A percentile compares a stretch with the other conserved stretches of the same genome.
These are phyloP conservation scores for Rhinogobius similis DNA, from an alignment of 2,113 vertebrate genomes.

Conservation along the genomic window DNA sequence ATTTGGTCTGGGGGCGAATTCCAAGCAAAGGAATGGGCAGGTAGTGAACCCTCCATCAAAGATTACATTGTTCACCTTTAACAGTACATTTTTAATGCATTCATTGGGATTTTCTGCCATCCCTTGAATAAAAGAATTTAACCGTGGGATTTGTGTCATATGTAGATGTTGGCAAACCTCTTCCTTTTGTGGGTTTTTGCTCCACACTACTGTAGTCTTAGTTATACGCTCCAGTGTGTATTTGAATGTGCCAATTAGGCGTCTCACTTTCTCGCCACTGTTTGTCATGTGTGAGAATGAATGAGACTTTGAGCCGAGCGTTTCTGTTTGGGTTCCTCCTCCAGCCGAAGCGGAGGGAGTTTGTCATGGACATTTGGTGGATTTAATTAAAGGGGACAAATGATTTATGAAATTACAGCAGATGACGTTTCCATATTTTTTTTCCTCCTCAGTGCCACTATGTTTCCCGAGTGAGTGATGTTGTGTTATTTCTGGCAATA, in stretches of 20 bases:
- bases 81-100: too few relatives aligned
- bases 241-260: slow-evolving; percentile 7
- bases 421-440: slow-evolving; percentile 26
- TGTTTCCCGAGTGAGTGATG: slow-evolving; percentile 17
- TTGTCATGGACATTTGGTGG: slow-evolving; percentile 23
- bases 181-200: background rate
- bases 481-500: slow-evolving; percentile 47
- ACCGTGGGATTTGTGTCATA: background rate
- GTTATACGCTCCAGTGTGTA: background rate
- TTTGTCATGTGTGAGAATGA: slow-evolving; percentile 25
- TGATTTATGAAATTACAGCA: slow-evolving; percentile 36
- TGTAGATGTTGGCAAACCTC: background rate
- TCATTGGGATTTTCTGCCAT: background rate
- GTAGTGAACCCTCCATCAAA: too few relatives aligned
- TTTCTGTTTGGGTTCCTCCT: slow-evolving; percentile 3
- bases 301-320: slow-evolving; percentile 1
- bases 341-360: background rate
- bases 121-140: background rate
- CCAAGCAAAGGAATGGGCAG: too few relatives aligned
- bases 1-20: too few relatives aligned
- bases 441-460: slow-evolving; percentile 15
- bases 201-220: background rate
- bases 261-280: background rate
- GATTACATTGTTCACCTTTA: too few relatives aligned
- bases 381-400: slow-evolving; percentile 30